phyloP scores from a whole-genome alignment of 2,113 vertebrate species.

The Plecotus auritus region DNA sequence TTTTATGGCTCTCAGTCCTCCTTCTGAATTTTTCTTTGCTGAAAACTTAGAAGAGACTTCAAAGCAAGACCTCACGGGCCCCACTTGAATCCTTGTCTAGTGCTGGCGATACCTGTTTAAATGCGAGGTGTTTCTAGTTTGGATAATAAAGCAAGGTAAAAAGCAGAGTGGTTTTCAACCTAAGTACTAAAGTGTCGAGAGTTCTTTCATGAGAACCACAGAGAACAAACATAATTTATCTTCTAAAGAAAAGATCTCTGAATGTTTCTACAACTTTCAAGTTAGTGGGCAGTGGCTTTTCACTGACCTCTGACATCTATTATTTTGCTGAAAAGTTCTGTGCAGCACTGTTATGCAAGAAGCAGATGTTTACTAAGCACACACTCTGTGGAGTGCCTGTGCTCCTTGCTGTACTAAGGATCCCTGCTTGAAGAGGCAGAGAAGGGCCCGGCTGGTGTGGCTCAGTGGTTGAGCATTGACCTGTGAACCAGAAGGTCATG shows the following conservation, averaged over 20 bases:
- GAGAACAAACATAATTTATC: background rate
- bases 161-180: background rate
- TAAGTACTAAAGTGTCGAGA: background rate
- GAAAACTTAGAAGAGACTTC: background rate
- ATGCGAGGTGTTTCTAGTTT: background rate
- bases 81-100: background rate
- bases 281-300: background rate
- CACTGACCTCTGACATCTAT: background rate
- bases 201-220: background rate
- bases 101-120: background rate
- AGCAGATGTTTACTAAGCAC: background rate
- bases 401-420: too few relatives aligned
- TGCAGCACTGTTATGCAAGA: background rate
- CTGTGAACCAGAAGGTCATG: too few relatives aligned
- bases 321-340: background rate
- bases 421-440: background rate
- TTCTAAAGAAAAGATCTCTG: background rate
- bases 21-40: background rate
- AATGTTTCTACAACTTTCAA: background rate
- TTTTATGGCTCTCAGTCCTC: background rate
- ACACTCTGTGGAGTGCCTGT: rapidly evolving
- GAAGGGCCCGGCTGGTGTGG: too few relatives aligned
- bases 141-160: background rate
- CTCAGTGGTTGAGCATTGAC: too few relatives aligned
- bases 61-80: background rate